phyloP scores from a whole-genome alignment of 2,888 invertebrate species.

The Drosophila lacicola region DNA sequence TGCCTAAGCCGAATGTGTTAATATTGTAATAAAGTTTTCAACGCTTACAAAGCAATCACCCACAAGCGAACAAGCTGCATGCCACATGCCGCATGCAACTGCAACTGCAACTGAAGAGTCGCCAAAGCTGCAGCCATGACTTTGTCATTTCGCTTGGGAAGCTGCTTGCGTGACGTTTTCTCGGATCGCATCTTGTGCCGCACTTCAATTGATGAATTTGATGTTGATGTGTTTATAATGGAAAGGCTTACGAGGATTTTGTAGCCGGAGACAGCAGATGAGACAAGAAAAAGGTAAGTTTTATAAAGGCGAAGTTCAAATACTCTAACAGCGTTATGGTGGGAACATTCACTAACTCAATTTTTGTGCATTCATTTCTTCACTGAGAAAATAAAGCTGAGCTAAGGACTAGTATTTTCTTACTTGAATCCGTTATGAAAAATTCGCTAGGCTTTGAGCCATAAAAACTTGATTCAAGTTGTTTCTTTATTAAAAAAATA shows the following conservation, averaged over 20 bases:
- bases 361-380: too few species aligned
- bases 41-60: conserved; percentile 55
- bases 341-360: too few species aligned
- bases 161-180: conserved; percentile 57
- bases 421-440: too few species aligned
- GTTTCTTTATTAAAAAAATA: too few species aligned
- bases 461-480: too few species aligned
- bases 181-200: conserved; percentile 36
- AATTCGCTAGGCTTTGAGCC: too few species aligned
- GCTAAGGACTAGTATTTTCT: too few species aligned
- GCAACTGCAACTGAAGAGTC: conserved; percentile 18
- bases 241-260: conserved; percentile 28
- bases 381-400: too few species aligned
- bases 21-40: conserved; percentile 70
- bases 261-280: background rate
- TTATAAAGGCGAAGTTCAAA: background rate
- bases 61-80: conserved; percentile 45
- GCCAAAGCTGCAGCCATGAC: conserved; percentile 29
- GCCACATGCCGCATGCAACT: conserved; percentile 24
- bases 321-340: background rate
- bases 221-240: conserved; percentile 62
- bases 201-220: conserved; percentile 59
- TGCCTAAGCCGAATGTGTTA: conserved; percentile 44
- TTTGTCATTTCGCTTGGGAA: conserved; percentile 56
- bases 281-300: background rate